Evolutionary conservation across 2,888 invertebrate species (phyloP).

Genomic region (Aporophyla nigra): DNA sequence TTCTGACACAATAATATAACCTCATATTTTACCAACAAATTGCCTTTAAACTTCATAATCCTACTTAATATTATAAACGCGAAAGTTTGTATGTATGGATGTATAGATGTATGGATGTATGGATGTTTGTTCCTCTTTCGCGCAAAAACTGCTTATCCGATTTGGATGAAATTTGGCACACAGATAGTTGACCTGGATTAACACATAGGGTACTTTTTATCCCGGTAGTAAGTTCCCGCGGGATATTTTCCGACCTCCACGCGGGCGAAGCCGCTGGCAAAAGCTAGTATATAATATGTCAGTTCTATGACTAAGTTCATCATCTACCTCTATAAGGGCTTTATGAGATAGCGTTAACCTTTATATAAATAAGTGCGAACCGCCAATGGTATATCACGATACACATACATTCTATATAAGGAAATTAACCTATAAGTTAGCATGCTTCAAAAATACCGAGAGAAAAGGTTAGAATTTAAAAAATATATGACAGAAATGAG

Average conservation of each 20-base stretch:
- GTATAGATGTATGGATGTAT: too few species aligned
- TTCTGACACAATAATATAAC: background rate
- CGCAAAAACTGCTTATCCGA: too few species aligned
- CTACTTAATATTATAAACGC: too few species aligned
- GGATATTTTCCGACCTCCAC: too few species aligned
- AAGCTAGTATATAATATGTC: background rate
- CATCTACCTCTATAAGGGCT: background rate
- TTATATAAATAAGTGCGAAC: conserved; percentile 3
- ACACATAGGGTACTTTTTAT: too few species aligned
- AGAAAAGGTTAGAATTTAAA: background rate
- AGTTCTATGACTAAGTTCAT: conserved; percentile 8
- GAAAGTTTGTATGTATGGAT: too few species aligned
- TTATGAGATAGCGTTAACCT: conserved; percentile 26
- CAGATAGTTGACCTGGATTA: too few species aligned
- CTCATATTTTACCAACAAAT: background rate
- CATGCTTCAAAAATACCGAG: background rate
- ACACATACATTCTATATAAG: background rate
- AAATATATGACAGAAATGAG: too few species aligned
- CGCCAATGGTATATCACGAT: conserved; percentile 31
- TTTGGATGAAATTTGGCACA: too few species aligned
- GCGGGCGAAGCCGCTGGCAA: too few species aligned
- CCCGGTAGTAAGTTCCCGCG: too few species aligned
- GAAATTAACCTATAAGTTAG: conserved; percentile 5
- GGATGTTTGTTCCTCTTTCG: too few species aligned
- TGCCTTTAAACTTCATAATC: background rate